Conservation (phyloP, 2,113 vertebrate species). For the Cercocebus atys region DNA sequence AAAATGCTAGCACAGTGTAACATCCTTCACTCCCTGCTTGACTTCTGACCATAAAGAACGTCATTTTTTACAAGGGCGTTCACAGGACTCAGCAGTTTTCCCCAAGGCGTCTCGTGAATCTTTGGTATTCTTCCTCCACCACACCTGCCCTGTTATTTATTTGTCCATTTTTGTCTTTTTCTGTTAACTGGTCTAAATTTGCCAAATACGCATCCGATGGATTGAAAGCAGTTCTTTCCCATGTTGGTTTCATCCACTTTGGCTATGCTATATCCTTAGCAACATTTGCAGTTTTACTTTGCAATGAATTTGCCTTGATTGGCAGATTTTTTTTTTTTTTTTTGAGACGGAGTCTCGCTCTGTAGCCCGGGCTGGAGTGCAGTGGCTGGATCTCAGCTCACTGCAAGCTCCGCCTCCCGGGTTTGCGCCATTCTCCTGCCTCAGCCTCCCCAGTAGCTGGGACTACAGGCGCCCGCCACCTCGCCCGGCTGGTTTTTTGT, state of each 20-base stretch:
- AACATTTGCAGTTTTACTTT: slow-evolving; percentile 26
- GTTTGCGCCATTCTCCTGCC: too few species aligned
- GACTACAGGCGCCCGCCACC: too few species aligned
- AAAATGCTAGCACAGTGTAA: not conserved
- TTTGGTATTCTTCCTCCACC: not conserved
- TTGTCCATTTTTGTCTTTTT: not conserved
- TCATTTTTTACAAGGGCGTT: not conserved
- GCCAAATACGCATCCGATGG: not conserved
- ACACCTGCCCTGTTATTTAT: not conserved
- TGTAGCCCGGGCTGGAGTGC: too few species aligned
- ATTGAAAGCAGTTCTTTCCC: not conserved
- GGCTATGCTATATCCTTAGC: not conserved
- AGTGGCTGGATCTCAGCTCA: too few species aligned
- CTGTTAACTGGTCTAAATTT: not conserved
- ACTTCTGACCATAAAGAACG: not conserved
- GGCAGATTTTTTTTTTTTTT: too few species aligned
- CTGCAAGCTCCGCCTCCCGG: too few species aligned
- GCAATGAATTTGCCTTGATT: slow-evolving; percentile 4
- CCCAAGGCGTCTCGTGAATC: not conserved
- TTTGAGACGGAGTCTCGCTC: too few species aligned
- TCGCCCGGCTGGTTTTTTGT: too few species aligned
- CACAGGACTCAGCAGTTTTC: not conserved
- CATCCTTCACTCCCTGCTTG: slow-evolving; percentile 33
- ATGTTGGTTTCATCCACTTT: not conserved
- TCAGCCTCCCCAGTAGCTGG: too few species aligned